Percentiles rank a stretch among this genome's conserved stretches.
Evolutionary conservation across 1,140 invertebrate species (phyloP).

Genomic region (Phymastichus coffea): DNA sequence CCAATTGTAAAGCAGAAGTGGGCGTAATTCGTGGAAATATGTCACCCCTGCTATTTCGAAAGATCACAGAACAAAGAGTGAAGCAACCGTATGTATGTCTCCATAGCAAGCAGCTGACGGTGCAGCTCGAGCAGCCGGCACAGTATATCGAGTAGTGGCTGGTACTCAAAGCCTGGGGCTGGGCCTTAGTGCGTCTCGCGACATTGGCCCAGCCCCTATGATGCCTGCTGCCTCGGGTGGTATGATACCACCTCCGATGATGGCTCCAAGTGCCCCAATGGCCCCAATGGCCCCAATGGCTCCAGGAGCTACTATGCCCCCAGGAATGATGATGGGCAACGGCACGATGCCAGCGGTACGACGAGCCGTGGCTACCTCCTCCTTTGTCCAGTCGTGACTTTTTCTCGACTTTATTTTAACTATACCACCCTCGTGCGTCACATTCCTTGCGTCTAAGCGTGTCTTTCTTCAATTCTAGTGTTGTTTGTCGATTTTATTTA

Average conservation of each 20-base stretch:
- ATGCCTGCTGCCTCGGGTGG: constrained; percentile 36
- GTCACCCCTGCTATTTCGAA: too few species aligned
- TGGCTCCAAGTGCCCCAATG: constrained; percentile 50
- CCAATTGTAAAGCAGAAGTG: too few species aligned
- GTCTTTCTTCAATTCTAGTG: too few species aligned
- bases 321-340: constrained; percentile 37
- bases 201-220: constrained; percentile 57
- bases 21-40: too few species aligned
- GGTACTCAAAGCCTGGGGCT: constrained; percentile 74
- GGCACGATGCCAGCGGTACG: constrained; percentile 55
- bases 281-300: constrained; percentile 26
- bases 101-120: constrained; percentile 72
- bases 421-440: not conserved
- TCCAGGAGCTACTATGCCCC: not conserved
- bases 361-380: constrained; percentile 38
- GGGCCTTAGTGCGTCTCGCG: constrained; percentile 66
- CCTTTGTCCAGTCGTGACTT: too few species aligned
- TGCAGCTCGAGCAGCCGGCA: constrained; percentile 72
- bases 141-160: constrained; percentile 73
- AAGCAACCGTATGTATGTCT: constrained; percentile 42
- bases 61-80: too few species aligned
- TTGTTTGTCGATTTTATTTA: too few species aligned
- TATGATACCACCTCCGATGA: constrained; percentile 29
- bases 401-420: too few species aligned
- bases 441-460: constrained; percentile 19